Evolutionary conservation across 2,888 invertebrate genomes (phyloP), one percentile per base, ranked within the genome.

Genomic region (Muschampia plurimacula): DNA sequence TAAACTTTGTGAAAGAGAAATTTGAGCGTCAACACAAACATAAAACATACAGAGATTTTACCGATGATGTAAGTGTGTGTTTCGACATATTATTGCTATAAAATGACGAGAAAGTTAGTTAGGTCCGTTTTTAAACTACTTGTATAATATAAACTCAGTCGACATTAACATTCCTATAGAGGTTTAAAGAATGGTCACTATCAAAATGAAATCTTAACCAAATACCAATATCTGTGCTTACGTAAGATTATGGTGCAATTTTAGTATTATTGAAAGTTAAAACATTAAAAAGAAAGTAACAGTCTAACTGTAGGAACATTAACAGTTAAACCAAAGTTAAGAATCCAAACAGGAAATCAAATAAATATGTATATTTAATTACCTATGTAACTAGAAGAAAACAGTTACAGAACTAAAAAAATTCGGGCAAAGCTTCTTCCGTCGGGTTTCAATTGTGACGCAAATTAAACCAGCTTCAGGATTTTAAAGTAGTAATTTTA

Each of bases 361-460:
- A 6, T 4, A 4, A 39, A 39, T 22, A 22, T 22, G 22, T 22
- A 22, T 22, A 22, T 22, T 22, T n/a, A n/a, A n/a, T n/a, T n/a
- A n/a, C n/a, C n/a, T n/a, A n/a, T n/a, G n/a, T n/a, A n/a, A n/a
- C n/a, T n/a, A n/a, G n/a, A n/a, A n/a, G n/a, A n/a, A n/a, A n/a
- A n/a, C n/a, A n/a, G n/a, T n/a, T n/a, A n/a, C n/a, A n/a, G n/a
- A n/a, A n/a, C n/a, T n/a, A n/a, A n/a, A n/a, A n/a, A n/a, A n/a
- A n/a, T n/a, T n/a, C n/a, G 76, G 75, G 74, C 77, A 82, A 82
- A 83, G 83, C 81, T 79, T 60, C 59, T 60, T 80, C 79, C 81
- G 79, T 79, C 74, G 74, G 78, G 85, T 84, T 85, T 86, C 81
- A 82, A 83, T 86, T 82, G 83, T 85, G 82, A 87, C 82, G 85